Evolutionary conservation across 92 coral and sea anemone species (phyloP).

Genomic region (Porites cylindrica): DNA sequence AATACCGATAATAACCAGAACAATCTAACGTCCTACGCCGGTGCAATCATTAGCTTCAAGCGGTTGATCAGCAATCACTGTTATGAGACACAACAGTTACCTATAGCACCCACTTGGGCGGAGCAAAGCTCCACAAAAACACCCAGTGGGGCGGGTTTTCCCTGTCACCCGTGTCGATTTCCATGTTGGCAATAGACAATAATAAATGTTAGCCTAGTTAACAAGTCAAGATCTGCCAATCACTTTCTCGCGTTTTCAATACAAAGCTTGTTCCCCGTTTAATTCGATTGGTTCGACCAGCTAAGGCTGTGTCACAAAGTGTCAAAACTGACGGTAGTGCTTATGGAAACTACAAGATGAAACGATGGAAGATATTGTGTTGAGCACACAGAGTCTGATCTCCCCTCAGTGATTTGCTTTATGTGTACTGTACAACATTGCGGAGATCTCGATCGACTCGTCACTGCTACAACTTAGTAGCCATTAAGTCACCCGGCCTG

Average conservation of each 20-base stretch:
- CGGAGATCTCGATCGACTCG: conserved; percentile 35
- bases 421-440: conserved; percentile 73
- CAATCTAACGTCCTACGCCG: conserved; percentile 82
- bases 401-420: conserved; percentile 70
- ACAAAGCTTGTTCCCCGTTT: conserved; percentile 98
- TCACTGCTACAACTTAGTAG: conserved; percentile 41
- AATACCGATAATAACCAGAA: conserved; percentile 82
- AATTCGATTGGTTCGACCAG: conserved; percentile 98
- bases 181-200: conserved; percentile 99
- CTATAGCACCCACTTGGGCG: conserved; percentile 95
- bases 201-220: conserved; percentile 99
- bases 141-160: conserved; percentile 99
- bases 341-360: conserved; percentile 98
- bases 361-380: conserved; percentile 89
- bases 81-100: conserved; percentile 92
- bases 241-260: conserved; percentile 94
- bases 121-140: conserved; percentile 89
- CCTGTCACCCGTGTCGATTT: conserved; percentile 98
- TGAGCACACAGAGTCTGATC: conserved; percentile 81
- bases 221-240: conserved; percentile 98
- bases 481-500: conserved; percentile 52
- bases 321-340: conserved; percentile 97
- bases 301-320: conserved; percentile 93
- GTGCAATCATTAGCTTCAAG: conserved; percentile 82
- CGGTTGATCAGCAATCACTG: conserved; percentile 81